Base-by-base conservation (phyloP, 2,113 vertebrate species). In the Ornithorhynchus anatinus region DNA sequence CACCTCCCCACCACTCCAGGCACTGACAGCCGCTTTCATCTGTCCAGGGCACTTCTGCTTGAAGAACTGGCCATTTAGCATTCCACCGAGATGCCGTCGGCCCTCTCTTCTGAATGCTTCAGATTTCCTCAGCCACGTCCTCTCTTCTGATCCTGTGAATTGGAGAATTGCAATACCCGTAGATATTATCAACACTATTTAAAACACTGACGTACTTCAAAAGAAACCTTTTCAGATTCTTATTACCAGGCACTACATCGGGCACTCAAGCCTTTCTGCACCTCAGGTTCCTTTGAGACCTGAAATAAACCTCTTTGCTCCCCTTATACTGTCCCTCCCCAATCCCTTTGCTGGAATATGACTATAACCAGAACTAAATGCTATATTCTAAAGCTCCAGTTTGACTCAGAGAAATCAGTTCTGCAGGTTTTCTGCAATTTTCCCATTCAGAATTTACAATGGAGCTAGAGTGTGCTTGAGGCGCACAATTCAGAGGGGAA, bases 21-120 rank as follows among this genome's bases (percentile, higher is more conserved):
- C 22, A 1, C 69, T 7, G 15, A 2, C 0, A 0, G 23, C 7
- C 0, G 0, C 10, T 1, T 0, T 2, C 9, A 52, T 65, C 8
- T 20, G 56, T 8, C 8, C 48, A 6, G 25, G 35, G 40, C 6
- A 29, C 3, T 32, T 38, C 23, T 29, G 29, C 33, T 1, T 50
- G 38, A 47, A 8, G 17, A 25, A 64, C 3, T 23, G 51, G 37
- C 32, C 35, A 19, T 25, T 44, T 23, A 65, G 36, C 67, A 1
- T n/a, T n/a, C n/a, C n/a, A n/a, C n/a, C n/a, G n/a, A n/a, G n/a
- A n/a, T 3, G 8, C 1, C 39, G 79, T 43, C 31, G 4, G 5
- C 4, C 23, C 48, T 0, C 0, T 59, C 12, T 59, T 57, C 60
- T 35, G 37, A 32, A 85, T 74, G 17, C 10, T 62, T 77, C 57